Conservation (phyloP, 2,113 vertebrate genomes). For the Pituophis catenifer region DNA sequence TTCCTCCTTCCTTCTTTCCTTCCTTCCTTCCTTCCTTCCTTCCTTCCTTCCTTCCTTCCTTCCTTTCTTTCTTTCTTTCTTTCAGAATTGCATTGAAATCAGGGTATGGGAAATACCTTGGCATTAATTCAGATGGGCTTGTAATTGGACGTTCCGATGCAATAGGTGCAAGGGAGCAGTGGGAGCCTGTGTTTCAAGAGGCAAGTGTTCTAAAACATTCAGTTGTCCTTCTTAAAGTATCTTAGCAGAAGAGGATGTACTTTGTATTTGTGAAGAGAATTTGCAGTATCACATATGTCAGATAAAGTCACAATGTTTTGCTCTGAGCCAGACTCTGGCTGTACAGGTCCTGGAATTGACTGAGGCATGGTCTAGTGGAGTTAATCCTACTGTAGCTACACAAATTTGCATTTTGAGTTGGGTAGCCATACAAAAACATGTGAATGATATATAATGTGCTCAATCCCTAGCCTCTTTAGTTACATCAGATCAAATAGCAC, state of each 20-base stretch:
- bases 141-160: conserved; percentile 93
- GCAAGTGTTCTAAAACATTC: conserved; percentile 71
- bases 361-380: neutral
- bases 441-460: neutral
- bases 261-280: neutral
- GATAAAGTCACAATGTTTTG: neutral
- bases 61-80: neutral
- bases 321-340: neutral
- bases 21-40: no score
- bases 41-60: no score
- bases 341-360: neutral
- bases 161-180: conserved; percentile 93
- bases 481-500: neutral
- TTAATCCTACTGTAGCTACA: neutral
- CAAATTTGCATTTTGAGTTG: neutral
- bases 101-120: conserved; percentile 95
- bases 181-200: conserved; percentile 93
- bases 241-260: neutral
- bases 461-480: neutral
- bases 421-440: neutral
- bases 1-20: no score
- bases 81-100: conserved; percentile 92
- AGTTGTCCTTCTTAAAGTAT: neutral
- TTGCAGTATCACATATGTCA: neutral
- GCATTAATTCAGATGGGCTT: conserved; percentile 91